Evolutionary conservation across 2,113 vertebrate species (phyloP), one percentile per base, ranked within the genome.

Genomic region (Taurulus bubalis): DNA sequence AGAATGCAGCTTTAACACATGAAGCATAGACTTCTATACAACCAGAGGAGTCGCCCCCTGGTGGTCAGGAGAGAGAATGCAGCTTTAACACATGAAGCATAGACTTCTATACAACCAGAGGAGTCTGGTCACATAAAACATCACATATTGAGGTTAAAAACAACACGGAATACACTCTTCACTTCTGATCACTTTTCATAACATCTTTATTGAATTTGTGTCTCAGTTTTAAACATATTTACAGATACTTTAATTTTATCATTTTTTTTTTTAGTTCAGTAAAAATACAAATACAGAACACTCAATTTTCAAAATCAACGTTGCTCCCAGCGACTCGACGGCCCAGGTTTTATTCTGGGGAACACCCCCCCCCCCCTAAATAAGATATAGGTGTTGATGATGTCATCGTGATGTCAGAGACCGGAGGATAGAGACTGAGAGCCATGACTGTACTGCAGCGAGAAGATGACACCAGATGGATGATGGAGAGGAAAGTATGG

Each of bases 211-310:
- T 95, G 94, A 94, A 93, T 94, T 86, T 92, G 89, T 94, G 87
- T 93, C 90, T 90, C 86, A 72, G 86, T 93, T 92, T 95, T 94
- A 94, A 94, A 95, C 93, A 93, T 96, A 95, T 96, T 94, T 95
- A 96, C 95, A 96, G 82, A 92, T 91, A 87, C 59, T 89, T 92
- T 86, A 81, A 87, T 81, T 82, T 85, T 22, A 15, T 75, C 73
- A 89, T 73, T 59, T 92, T 87, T 80, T 53, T 85, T 83, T 83
- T 79, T 70, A 87, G 87, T 89, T 92, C 91, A 91, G 94, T 95
- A 95, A 95, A 95, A 95, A 95, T 95, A 95, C 94, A 95, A 95
- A 96, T 94, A 95, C 92, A 90, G 93, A 94, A 94, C 94, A 94
- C 89, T 91, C 77, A 87, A 65, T 89, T 92, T 92, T 82, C 86